phyloP scores from a whole-genome alignment of 1,140 invertebrate genomes.

The Drosophila funebris region DNA sequence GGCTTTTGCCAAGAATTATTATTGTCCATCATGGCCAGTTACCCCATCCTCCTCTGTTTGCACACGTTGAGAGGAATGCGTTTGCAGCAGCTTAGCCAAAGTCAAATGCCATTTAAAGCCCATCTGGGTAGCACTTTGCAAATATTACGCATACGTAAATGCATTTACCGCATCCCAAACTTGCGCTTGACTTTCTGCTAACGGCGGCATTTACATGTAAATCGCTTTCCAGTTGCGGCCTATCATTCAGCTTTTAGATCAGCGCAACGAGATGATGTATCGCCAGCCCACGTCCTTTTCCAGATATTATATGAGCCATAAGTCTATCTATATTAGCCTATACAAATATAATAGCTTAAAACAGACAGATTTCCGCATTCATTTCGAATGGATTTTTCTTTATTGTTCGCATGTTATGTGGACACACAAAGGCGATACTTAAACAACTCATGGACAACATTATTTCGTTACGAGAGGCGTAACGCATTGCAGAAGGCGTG shows the following conservation, averaged over 20 bases:
- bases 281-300: neutral
- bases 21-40: slow-evolving; percentile 71
- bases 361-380: slow-evolving; percentile 25
- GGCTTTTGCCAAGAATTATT: slow-evolving; percentile 82
- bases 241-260: slow-evolving; percentile 1
- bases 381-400: slow-evolving; percentile 2
- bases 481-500: no score
- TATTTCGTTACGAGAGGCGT: no score
- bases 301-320: neutral
- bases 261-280: slow-evolving; percentile 18
- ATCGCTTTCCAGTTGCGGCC: slow-evolving; percentile 24
- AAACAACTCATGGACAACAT: no score
- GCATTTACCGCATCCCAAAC: slow-evolving; percentile 47
- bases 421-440: no score
- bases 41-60: neutral
- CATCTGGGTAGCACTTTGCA: slow-evolving; percentile 65
- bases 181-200: slow-evolving; percentile 10
- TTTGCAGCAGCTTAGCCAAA: slow-evolving; percentile 38
- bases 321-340: neutral
- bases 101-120: slow-evolving; percentile 53
- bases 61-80: slow-evolving; percentile 11
- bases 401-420: neutral
- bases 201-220: slow-evolving; percentile 34
- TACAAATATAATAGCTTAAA: slow-evolving; percentile 1
- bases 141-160: slow-evolving; percentile 62